phyloP scores from a whole-genome alignment of 2,797 vertebrate species.

The Dendrocincla tyrannina region DNA sequence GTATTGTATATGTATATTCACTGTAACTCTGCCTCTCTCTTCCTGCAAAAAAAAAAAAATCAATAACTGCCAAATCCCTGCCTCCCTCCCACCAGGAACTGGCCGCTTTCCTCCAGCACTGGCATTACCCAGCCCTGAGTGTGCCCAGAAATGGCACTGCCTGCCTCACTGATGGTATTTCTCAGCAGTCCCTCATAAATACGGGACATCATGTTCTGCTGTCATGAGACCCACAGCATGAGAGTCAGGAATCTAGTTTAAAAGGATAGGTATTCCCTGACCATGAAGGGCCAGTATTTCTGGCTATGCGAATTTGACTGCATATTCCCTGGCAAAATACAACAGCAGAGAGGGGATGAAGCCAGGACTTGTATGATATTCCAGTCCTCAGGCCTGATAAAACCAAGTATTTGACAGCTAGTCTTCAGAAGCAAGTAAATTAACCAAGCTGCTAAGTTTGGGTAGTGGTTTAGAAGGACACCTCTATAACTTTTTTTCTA shows the following conservation, averaged over 20 bases:
- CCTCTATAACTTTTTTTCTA: neutral
- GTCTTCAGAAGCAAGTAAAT: neutral
- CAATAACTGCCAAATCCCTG: neutral
- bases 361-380: neutral
- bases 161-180: neutral
- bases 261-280: neutral
- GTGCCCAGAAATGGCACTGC: conserved; percentile 13
- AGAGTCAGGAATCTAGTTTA: neutral
- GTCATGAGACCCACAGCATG: neutral
- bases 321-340: neutral
- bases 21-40: neutral
- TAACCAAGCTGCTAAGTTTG: neutral
- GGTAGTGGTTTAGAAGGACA: neutral
- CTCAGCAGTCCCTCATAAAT: neutral
- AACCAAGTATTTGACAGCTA: neutral
- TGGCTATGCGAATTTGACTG: neutral
- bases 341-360: neutral
- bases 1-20: neutral
- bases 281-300: neutral
- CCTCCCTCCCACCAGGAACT: conserved; percentile 1
- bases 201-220: conserved; percentile 18
- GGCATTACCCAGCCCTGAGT: neutral
- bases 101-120: neutral
- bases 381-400: neutral
- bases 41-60: neutral